Evolutionary conservation across 30 jellyfish, hydroid and myxozoan genomes (phyloP).

Genomic region (Phacellophora camtschatica): DNA sequence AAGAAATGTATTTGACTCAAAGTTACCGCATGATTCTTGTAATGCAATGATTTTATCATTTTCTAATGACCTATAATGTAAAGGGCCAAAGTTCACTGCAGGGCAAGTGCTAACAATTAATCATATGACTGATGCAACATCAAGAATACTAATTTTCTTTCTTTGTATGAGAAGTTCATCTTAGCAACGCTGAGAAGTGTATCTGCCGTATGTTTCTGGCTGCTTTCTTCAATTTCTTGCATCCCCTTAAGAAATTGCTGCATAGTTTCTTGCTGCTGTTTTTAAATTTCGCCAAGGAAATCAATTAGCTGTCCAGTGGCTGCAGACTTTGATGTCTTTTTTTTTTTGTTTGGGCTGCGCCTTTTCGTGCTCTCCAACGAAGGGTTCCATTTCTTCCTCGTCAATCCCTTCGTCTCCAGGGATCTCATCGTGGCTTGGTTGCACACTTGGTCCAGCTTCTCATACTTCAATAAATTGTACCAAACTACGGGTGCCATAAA

Average conservation of each 20-base stretch:
- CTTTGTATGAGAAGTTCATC: not conserved
- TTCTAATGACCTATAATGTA: slow-evolving; percentile 25
- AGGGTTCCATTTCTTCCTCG: not conserved
- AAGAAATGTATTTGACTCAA: not conserved
- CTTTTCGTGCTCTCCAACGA: not conserved
- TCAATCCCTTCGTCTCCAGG: not conserved
- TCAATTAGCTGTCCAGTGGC: slow-evolving; percentile 19
- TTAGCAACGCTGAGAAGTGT: slow-evolving; percentile 17
- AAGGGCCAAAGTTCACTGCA: slow-evolving; percentile 25
- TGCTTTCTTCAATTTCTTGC: slow-evolving; percentile 22
- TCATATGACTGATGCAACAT: slow-evolving; percentile 1
- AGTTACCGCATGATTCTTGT: not conserved
- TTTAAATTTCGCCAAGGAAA: not conserved
- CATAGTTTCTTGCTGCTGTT: slow-evolving; percentile 15
- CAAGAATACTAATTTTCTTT: not conserved
- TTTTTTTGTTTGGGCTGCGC: slow-evolving; percentile 1
- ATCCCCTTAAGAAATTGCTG: slow-evolving; percentile 4
- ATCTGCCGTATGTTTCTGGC: slow-evolving; percentile 30
- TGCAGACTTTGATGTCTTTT: not conserved
- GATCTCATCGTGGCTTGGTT: not conserved
- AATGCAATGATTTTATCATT: not conserved
- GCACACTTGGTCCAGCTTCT: not conserved
- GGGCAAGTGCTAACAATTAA: not conserved
- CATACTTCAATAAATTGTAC: not conserved
- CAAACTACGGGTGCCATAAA: slow-evolving; percentile 4